Evolutionary conservation across 2,113 vertebrate species (phyloP).

Genomic region (Toxotes jaculatrix): DNA sequence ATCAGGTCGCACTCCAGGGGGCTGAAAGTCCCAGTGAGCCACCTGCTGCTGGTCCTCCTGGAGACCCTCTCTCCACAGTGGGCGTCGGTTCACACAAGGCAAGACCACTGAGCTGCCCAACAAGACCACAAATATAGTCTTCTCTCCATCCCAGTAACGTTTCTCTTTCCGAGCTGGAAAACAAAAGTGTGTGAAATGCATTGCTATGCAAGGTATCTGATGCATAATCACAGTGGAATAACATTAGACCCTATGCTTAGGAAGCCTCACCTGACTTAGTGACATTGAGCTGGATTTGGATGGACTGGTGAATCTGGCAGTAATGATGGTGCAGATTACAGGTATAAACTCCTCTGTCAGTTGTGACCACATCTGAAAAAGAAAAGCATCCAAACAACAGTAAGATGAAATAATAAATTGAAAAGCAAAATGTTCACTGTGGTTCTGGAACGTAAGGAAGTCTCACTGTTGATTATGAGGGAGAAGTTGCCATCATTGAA

Average conservation of each 20-base stretch:
- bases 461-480: slow-evolving; percentile 86
- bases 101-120: slow-evolving; percentile 86
- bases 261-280: slow-evolving; percentile 87
- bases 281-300: slow-evolving; percentile 88
- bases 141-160: slow-evolving; percentile 91
- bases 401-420: not conserved
- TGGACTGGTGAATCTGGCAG: slow-evolving; percentile 91
- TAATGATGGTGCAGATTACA: slow-evolving; percentile 98
- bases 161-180: slow-evolving; percentile 83
- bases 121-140: slow-evolving; percentile 86
- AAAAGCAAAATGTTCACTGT: slow-evolving; percentile 6
- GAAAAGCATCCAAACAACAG: slow-evolving; percentile 9
- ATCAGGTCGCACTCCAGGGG: slow-evolving; percentile 91
- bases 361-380: slow-evolving; percentile 78
- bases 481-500: slow-evolving; percentile 97
- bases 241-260: not conserved
- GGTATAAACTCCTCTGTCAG: slow-evolving; percentile 91
- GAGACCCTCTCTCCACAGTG: slow-evolving; percentile 91
- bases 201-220: not conserved
- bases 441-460: not conserved
- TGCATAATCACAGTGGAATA: not conserved
- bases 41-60: slow-evolving; percentile 95
- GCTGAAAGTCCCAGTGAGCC: slow-evolving; percentile 96
- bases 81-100: slow-evolving; percentile 90
- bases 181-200: not conserved